phyloP scores from a whole-genome alignment of 2,888 invertebrate species.

The Napeogenes inachia region DNA sequence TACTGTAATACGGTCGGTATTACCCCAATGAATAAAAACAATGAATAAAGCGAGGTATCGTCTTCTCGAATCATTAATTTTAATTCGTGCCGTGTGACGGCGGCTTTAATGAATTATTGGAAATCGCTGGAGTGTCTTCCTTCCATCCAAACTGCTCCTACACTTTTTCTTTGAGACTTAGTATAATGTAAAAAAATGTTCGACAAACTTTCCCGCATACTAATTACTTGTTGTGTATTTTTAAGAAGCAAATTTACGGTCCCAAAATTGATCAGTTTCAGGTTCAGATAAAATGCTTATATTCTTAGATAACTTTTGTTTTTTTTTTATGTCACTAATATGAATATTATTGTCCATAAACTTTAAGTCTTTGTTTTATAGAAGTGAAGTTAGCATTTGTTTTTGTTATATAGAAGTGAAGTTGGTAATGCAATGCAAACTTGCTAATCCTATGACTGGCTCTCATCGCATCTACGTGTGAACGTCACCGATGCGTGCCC shows the following conservation, averaged over 20 bases:
- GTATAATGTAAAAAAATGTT: conserved; percentile 76
- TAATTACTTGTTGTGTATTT: conserved; percentile 74
- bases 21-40: conserved; percentile 67
- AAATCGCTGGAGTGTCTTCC: conserved; percentile 64
- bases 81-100: conserved; percentile 74
- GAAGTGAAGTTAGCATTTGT: not conserved
- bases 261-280: conserved; percentile 49
- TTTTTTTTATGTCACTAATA: not conserved
- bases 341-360: not conserved
- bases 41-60: conserved; percentile 57
- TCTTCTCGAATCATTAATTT: conserved; percentile 76
- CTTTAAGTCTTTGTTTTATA: conserved; percentile 13
- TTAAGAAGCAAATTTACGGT: conserved; percentile 60
- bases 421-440: conserved; percentile 26
- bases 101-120: conserved; percentile 76
- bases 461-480: conserved; percentile 46
- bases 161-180: conserved; percentile 71
- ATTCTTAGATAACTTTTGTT: conserved; percentile 51
- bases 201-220: conserved; percentile 68
- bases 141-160: conserved; percentile 53
- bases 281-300: conserved; percentile 68
- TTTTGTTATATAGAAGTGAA: conserved; percentile 10
- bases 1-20: conserved; percentile 48
- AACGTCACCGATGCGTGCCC: conserved; percentile 45
- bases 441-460: conserved; percentile 37